These are phyloP conservation scores for Atethmia centrago DNA, from an alignment of 2,888 invertebrate genomes.

Conservation along the genomic window DNA sequence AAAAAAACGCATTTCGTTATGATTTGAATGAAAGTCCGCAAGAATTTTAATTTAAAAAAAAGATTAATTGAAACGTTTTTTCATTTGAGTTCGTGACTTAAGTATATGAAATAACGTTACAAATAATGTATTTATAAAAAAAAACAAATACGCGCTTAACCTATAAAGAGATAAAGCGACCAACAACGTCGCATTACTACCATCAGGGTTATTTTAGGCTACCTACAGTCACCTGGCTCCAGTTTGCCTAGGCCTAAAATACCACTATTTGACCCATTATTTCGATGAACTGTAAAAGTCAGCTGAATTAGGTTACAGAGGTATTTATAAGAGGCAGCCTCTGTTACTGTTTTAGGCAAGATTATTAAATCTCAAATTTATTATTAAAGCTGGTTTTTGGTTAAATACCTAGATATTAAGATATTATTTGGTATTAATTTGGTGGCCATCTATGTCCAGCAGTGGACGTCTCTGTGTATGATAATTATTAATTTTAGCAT, in stretches of 20 bases:
- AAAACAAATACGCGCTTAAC: too few relatives aligned
- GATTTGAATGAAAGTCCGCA: not conserved
- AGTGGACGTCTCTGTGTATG: not conserved
- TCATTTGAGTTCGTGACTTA: not conserved
- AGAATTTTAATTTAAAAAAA: not conserved
- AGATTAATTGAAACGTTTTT: not conserved
- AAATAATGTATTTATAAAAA: too few relatives aligned
- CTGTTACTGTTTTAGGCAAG: slow-evolving; percentile 16
- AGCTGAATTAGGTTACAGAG: slow-evolving; percentile 22
- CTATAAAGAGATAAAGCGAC: not conserved
- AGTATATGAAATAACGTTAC: too few relatives aligned
- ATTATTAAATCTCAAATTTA: slow-evolving; percentile 20
- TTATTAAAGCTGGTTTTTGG: not conserved
- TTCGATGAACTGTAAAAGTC: slow-evolving; percentile 32
- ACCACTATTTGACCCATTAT: slow-evolving; percentile 41
- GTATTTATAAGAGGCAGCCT: slow-evolving; percentile 9
- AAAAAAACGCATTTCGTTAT: not conserved
- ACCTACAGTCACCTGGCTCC: slow-evolving; percentile 12
- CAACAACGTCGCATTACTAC: slow-evolving; percentile 8
- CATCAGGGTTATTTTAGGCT: slow-evolving; percentile 23
- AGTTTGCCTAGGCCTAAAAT: slow-evolving; percentile 31
- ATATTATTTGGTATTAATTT: not conserved
- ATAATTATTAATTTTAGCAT: not conserved
- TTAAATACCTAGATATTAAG: not conserved
- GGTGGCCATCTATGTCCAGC: not conserved